Percentiles rank a stretch among this genome's conserved stretches.
Evolutionary conservation across 2,113 vertebrate genomes (phyloP).

Genomic region (Elephas maximus): DNA sequence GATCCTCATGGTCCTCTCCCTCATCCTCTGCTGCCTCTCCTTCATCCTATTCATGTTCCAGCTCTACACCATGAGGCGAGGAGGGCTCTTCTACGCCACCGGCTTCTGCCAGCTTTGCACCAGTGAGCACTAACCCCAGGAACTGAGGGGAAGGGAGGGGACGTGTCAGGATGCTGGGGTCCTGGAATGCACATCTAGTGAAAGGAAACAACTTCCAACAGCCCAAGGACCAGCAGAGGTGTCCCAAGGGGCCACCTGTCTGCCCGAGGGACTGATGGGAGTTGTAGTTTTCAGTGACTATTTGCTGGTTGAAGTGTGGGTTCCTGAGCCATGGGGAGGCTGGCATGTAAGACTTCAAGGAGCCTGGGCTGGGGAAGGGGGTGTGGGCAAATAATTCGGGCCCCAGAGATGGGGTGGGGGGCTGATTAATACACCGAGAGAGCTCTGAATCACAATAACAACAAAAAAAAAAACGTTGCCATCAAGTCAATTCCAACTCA

Average conservation of each 20-base stretch:
- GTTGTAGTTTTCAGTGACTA: slow-evolving; percentile 10
- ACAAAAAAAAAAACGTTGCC: neutral
- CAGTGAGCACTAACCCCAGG: slow-evolving; percentile 85
- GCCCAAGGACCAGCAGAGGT: neutral
- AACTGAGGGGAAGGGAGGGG: neutral
- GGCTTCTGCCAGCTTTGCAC: slow-evolving; percentile 94
- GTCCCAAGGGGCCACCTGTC: neutral
- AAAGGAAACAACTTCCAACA: neutral
- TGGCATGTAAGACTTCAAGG: neutral
- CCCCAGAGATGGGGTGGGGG: neutral
- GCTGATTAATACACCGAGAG: neutral
- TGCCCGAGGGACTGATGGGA: neutral
- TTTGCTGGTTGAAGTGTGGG: neutral
- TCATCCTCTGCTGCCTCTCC: slow-evolving; percentile 93
- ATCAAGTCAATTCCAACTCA: neutral
- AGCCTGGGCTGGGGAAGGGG: neutral
- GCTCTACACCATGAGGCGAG: slow-evolving; percentile 94
- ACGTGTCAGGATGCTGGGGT: neutral
- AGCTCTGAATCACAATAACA: neutral
- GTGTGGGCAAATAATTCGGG: neutral
- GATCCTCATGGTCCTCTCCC: slow-evolving; percentile 94
- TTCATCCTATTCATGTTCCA: slow-evolving; percentile 95
- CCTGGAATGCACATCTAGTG: neutral
- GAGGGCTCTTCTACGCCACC: slow-evolving; percentile 95
- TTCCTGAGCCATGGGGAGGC: neutral